These are phyloP conservation scores for Athripsodes cinereus DNA, from an alignment of 2,888 invertebrate species.

Conservation along the genomic window DNA sequence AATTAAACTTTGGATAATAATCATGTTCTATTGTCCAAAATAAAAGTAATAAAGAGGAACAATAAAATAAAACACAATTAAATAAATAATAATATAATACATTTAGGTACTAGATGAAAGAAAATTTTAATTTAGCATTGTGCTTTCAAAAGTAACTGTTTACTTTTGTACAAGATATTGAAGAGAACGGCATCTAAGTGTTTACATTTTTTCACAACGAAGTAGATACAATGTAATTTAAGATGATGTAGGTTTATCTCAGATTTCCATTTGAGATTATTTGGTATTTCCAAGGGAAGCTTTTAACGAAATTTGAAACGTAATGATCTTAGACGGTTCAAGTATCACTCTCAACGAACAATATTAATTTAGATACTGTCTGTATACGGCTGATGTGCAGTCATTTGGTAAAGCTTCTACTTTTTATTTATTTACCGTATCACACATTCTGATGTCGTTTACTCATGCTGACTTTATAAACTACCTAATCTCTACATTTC, in stretches of 20 bases:
- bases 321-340: slow-evolving; percentile 2
- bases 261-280: slow-evolving; percentile 2
- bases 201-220: not conserved
- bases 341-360: not conserved
- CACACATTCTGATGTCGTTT: too few species aligned
- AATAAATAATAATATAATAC: not conserved
- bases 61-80: not conserved
- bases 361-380: slow-evolving; percentile 1
- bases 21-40: not conserved
- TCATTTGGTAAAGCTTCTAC: not conserved
- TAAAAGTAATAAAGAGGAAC: not conserved
- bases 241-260: slow-evolving; percentile 2
- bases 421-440: too few species aligned
- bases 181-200: not conserved
- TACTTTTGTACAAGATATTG: not conserved
- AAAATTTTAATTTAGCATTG: not conserved
- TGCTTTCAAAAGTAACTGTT: not conserved
- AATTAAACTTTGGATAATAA: not conserved
- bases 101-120: not conserved
- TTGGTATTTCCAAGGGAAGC: not conserved
- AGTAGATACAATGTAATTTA: slow-evolving; percentile 2
- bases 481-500: too few species aligned
- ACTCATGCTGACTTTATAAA: too few species aligned
- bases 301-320: slow-evolving; percentile 2
- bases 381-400: not conserved